Base-by-base conservation (phyloP, 2,888 invertebrate genomes). In the Tinea trinotella region DNA sequence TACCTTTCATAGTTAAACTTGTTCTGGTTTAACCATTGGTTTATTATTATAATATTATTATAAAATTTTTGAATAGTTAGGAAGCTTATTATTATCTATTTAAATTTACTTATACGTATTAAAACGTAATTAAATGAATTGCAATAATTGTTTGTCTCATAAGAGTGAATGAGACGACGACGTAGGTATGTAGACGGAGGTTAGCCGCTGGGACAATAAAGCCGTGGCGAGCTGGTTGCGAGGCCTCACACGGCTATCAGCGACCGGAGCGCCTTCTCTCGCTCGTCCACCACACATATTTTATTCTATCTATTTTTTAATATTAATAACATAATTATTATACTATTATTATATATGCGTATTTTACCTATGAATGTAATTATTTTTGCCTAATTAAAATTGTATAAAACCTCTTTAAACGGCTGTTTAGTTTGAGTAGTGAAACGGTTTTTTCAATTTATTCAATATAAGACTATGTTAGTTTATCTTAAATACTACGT, bases 301-400 rank as follows among this genome's bases (percentile, higher is more conserved):
- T 83, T 81, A 83, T 81, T 85, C 83, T 80, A 77, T 80, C 79
- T 77, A 84, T 83, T 84, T 83, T 84, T 35, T 82, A 85, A 84
- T 83, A 84, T 79, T 82, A 83, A 83, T 82, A 82, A 80, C 76
- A 76, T 84, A 80, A 83, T 82, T 80, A 82, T 76, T 74, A 77
- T 80, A 82, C 75, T 80, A 83, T 74, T 80, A 77, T 77, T 76
- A 76, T 80, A 74, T 74, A 76, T 63, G 77, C 83, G 79, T 85
- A 83, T 81, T 84, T 83, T 83, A 85, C 71, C 78, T 83, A 81
- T 82, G 71, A 80, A 84, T 83, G 78, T 82, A 79, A 83, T 85
- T 82, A 79, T 80, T 83, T 83, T 85, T 69, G 83, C 83, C 84
- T 85, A 80, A 82, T 83, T 83, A 82, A 78, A 81, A 83, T 82